A percentile compares a stretch with the other conserved stretches of the same genome.
These are phyloP conservation scores for Drosophila quadrilineata DNA, from an alignment of 1,140 invertebrate species.

Conservation along the genomic window DNA sequence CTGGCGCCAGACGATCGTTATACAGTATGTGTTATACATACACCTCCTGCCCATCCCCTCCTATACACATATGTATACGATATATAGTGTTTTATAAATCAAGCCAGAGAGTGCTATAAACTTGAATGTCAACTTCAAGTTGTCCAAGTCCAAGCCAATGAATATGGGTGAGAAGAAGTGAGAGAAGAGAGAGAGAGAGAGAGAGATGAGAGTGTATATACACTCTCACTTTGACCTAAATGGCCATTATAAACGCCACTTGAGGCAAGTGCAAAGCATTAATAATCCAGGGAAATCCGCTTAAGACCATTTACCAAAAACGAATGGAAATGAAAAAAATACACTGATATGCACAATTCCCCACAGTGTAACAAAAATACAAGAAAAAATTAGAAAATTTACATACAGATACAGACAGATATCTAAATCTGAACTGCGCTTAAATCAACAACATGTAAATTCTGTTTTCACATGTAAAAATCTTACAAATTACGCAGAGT, in stretches of 20 bases:
- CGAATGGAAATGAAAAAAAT: no score
- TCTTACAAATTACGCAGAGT: not conserved
- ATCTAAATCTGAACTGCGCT: no score
- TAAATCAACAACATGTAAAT: not conserved
- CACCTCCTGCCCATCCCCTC: no score
- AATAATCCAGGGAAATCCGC: conserved; percentile 45
- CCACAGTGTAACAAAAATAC: conserved; percentile 1
- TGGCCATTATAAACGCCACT: conserved; percentile 59
- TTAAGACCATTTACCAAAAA: conserved; percentile 46
- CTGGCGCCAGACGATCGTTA: conserved; percentile 61
- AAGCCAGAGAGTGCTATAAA: conserved; percentile 30
- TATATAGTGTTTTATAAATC: conserved; percentile 37
- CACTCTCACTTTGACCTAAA: conserved; percentile 55
- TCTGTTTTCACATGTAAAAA: not conserved
- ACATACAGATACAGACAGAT: no score
- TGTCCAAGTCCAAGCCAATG: conserved; percentile 9
- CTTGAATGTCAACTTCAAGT: conserved; percentile 24
- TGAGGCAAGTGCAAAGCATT: conserved; percentile 45
- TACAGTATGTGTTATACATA: conserved; percentile 11
- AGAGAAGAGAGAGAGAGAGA: no score
- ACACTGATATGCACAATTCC: conserved; percentile 10
- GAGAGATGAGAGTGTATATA: no score
- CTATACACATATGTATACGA: conserved; percentile 1
- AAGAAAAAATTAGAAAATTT: not conserved
- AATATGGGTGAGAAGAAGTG: no score